A percentile compares a stretch with the other conserved stretches of the same genome.
These are phyloP conservation scores for Metopia argyrocephala DNA, from an alignment of 2,888 invertebrate species.

Conservation along the genomic window DNA sequence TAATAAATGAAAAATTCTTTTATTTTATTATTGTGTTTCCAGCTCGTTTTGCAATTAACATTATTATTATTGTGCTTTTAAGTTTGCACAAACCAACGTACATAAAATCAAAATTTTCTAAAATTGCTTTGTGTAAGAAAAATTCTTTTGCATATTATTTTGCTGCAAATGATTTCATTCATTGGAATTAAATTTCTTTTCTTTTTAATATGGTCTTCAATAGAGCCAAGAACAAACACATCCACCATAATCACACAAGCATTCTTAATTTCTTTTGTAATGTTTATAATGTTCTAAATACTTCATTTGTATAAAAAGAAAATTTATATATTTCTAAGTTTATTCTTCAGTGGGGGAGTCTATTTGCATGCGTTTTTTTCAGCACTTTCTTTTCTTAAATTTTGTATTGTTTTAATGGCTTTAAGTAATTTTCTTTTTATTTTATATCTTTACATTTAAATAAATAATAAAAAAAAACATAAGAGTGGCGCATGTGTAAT, in stretches of 20 bases:
- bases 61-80: conserved; percentile 42
- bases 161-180: conserved; percentile 48
- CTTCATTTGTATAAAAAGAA: conserved; percentile 31
- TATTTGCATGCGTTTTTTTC: conserved; percentile 43
- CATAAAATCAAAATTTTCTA: conserved; percentile 33
- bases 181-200: conserved; percentile 55
- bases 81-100: not conserved
- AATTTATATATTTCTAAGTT: conserved; percentile 1
- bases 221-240: not conserved
- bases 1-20: not conserved
- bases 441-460: not conserved
- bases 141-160: conserved; percentile 53
- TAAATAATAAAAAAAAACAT: not conserved
- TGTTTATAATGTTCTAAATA: conserved; percentile 54
- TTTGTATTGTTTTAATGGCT: conserved; percentile 35
- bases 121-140: conserved; percentile 47
- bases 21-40: conserved; percentile 33
- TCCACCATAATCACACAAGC: conserved; percentile 4
- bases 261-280: conserved; percentile 54
- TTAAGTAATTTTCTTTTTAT: conserved; percentile 7
- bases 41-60: conserved; percentile 57
- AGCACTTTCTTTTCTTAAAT: conserved; percentile 20
- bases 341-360: conserved; percentile 33
- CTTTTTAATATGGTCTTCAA: conserved; percentile 35
- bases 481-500: conserved; percentile 62